Evolutionary conservation across 2,797 vertebrate species (phyloP).

Genomic region (Passerculus sandwichensis): DNA sequence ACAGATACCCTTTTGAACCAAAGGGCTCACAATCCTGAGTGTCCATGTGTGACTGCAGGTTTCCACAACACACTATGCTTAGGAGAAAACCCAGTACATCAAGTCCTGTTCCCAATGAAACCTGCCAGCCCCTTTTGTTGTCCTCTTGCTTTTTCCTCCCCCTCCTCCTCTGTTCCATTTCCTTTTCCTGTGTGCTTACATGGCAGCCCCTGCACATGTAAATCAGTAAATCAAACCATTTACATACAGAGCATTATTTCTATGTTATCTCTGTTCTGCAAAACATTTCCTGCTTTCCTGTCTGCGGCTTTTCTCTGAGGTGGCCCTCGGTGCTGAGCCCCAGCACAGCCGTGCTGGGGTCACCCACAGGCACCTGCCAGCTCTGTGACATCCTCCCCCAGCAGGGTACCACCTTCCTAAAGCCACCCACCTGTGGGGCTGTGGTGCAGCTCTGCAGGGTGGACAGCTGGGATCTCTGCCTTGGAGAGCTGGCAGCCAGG

Average conservation of each 20-base stretch:
- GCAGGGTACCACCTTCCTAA: neutral
- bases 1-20: neutral
- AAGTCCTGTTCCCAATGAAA: neutral
- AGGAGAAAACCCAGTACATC: neutral
- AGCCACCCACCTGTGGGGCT: neutral
- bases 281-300: slow-evolving; percentile 53
- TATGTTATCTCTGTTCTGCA: slow-evolving; percentile 51
- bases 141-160: slow-evolving; percentile 1
- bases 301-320: neutral
- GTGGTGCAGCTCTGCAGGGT: neutral
- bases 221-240: slow-evolving; percentile 6
- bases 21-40: neutral
- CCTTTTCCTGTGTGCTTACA: slow-evolving; percentile 43
- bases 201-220: neutral
- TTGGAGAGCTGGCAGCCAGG: fast-evolving
- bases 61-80: neutral
- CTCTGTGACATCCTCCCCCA: neutral
- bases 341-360: fast-evolving
- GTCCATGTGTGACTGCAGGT: neutral
- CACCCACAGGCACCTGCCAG: fast-evolving
- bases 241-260: neutral
- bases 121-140: neutral
- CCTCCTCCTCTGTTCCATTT: neutral
- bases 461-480: neutral
- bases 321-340: neutral